These are phyloP conservation scores for Plebejus argus DNA, from an alignment of 2,888 invertebrate species.

Conservation along the genomic window DNA sequence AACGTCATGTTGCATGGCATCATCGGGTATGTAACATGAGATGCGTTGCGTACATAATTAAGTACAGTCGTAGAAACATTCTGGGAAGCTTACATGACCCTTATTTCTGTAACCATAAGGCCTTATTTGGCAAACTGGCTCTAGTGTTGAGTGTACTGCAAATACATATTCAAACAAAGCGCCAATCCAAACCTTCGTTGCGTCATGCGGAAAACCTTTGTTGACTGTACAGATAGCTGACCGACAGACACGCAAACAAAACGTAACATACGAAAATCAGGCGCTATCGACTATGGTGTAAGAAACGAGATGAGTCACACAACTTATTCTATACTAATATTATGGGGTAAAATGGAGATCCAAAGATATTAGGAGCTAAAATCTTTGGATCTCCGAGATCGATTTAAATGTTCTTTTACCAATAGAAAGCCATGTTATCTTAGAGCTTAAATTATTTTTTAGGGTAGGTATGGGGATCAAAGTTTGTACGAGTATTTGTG, in stretches of 20 bases:
- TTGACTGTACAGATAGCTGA: slow-evolving; percentile 10
- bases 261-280: slow-evolving; percentile 16
- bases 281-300: background rate
- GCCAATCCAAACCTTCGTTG: slow-evolving; percentile 7
- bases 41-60: slow-evolving; percentile 28
- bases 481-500: too few species aligned
- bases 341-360: too few species aligned
- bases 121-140: background rate
- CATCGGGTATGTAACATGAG: slow-evolving; percentile 19
- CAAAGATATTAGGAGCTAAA: too few species aligned
- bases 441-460: too few species aligned
- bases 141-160: background rate
- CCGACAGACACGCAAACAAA: slow-evolving; percentile 24
- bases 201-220: slow-evolving; percentile 20
- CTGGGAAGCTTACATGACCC: background rate
- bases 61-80: background rate
- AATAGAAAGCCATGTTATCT: too few species aligned
- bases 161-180: slow-evolving; percentile 21
- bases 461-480: too few species aligned
- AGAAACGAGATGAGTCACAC: background rate
- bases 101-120: background rate
- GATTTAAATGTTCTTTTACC: too few species aligned
- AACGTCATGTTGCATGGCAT: background rate
- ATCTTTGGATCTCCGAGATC: too few species aligned
- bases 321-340: too few species aligned